phyloP scores from a whole-genome alignment of 2,113 vertebrate genomes.

The Sula dactylatra region DNA sequence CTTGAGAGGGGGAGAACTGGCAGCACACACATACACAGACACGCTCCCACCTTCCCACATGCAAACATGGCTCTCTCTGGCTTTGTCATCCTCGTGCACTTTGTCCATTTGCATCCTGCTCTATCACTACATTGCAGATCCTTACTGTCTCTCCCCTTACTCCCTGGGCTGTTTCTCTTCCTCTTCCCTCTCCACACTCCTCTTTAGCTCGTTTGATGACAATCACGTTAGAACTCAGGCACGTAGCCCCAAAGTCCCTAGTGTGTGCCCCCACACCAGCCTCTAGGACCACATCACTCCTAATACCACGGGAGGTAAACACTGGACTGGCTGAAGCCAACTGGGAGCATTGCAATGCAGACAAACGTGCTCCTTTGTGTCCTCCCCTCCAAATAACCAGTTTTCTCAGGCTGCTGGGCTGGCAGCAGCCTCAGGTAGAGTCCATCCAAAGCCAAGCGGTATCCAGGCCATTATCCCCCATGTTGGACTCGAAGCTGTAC shows the following conservation, averaged over 20 bases:
- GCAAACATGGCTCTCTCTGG: background rate
- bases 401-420: background rate
- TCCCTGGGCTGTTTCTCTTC: background rate
- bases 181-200: background rate
- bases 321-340: background rate
- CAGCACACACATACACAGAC: background rate
- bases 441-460: background rate
- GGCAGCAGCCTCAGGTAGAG: background rate
- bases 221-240: background rate
- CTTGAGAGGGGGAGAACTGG: background rate
- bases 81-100: background rate
- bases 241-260: background rate
- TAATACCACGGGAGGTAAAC: rapidly evolving
- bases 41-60: background rate
- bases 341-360: background rate
- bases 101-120: background rate
- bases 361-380: rapidly evolving
- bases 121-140: background rate
- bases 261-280: rapidly evolving
- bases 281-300: background rate
- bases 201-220: background rate
- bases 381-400: background rate
- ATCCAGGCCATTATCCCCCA: background rate
- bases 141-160: background rate
- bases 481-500: background rate